Base-by-base conservation (phyloP, 2,888 invertebrate species). In the Tetragonula carbonaria region DNA sequence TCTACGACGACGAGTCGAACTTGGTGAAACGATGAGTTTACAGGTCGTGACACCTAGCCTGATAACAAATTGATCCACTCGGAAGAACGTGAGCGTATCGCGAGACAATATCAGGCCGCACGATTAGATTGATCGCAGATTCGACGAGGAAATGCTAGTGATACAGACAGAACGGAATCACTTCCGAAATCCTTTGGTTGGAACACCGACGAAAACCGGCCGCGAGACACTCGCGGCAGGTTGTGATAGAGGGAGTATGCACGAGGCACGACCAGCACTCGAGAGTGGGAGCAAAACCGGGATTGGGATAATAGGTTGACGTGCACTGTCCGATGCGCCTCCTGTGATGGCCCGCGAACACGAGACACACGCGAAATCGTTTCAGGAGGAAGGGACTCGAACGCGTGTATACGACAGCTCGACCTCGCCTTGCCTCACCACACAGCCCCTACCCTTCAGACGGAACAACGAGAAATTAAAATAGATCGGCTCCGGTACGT, bases 391-490 rank as follows among this genome's bases (percentile, higher is more conserved):
- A 84, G 88, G 77, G 85, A 80, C 70, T 63, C 78, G 86, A 23
- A 78, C 90, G 89, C 87, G 91, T 89, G 86, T 90, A 86, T 81
- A 75, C 85, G 81, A 81, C 82, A 78, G 80, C 77, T 86, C 77
- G 77, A 78, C 77, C 85, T 71, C 80, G 71, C 83, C 86, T 86
- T 80, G 86, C 80, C 84, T 86, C 82, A 78, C 77, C 84, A 66
- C 80, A 70, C 75, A 66, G 70, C 83, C 79, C 82, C 80, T 83
- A 84, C 86, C 83, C 87, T 78, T 71, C 79, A 59, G 57, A 45
- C 78, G 45, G 80, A 83, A 86, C 86, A 85, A 85, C 84, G 83
- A 88, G 87, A 90, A 88, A 88, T 92, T 92, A 91, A 92, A 92
- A 92, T 91, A 92, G 90, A 91, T 91, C 88, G 88, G 82, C 86